phyloP scores from a whole-genome alignment of 1,140 invertebrate genomes.

The Brachystomella parvula region DNA sequence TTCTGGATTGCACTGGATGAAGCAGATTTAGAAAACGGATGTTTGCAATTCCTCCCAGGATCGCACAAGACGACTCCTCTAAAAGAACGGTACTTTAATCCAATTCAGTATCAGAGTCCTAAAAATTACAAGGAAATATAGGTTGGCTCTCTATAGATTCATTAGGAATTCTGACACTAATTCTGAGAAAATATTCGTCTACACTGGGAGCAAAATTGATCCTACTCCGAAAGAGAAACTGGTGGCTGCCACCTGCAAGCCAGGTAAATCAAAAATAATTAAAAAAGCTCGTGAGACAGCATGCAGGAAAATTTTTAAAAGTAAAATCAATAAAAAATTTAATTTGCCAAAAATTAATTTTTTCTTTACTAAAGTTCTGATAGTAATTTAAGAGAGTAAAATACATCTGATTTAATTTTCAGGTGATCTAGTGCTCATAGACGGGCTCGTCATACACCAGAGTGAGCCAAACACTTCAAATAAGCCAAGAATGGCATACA shows the following conservation, averaged over 20 bases:
- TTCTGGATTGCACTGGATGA: constrained; percentile 95
- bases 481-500: constrained; percentile 84
- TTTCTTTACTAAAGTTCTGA: no score
- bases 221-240: constrained; percentile 69
- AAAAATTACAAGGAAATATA: constrained; percentile 8
- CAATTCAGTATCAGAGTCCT: not conserved
- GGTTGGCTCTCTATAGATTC: constrained; percentile 53
- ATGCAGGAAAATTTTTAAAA: no score
- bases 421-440: constrained; percentile 81
- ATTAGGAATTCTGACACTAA: constrained; percentile 59
- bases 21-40: constrained; percentile 84
- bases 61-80: constrained; percentile 70
- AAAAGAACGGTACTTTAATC: constrained; percentile 38
- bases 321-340: no score
- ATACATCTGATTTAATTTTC: no score
- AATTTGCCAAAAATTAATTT: no score
- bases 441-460: constrained; percentile 87
- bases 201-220: constrained; percentile 49
- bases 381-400: no score
- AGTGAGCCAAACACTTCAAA: constrained; percentile 76
- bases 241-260: constrained; percentile 65
- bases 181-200: constrained; percentile 49
- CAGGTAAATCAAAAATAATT: constrained; percentile 52
- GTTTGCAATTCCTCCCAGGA: constrained; percentile 81
- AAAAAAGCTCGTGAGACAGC: constrained; percentile 42